Evolutionary conservation across 2,797 vertebrate genomes (phyloP).

Genomic region (Gymnoscopelus braueri): DNA sequence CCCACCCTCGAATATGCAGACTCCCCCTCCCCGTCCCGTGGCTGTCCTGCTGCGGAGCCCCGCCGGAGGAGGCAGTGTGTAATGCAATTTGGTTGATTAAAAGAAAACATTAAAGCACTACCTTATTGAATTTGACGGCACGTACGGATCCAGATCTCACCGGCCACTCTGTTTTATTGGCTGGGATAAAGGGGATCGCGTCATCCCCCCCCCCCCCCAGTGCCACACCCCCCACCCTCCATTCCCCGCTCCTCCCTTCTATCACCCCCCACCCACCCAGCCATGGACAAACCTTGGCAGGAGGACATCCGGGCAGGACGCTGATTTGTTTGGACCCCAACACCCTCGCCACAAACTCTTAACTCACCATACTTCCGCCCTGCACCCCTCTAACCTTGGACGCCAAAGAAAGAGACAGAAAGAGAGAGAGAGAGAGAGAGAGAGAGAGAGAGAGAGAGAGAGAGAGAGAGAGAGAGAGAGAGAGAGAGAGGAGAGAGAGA

Average conservation of each 20-base stretch:
- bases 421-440: neutral
- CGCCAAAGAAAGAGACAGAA: slow-evolving; percentile 28
- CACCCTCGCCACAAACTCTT: slow-evolving; percentile 13
- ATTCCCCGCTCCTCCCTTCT: neutral
- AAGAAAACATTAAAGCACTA: slow-evolving; percentile 89
- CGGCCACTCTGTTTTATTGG: slow-evolving; percentile 88
- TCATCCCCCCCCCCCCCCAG: slow-evolving; percentile 71
- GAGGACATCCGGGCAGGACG: slow-evolving; percentile 78
- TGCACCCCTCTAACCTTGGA: slow-evolving; percentile 76
- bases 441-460: slow-evolving; percentile 26
- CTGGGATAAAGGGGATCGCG: slow-evolving; percentile 84
- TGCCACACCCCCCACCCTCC: slow-evolving; percentile 48
- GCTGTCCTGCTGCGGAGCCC: slow-evolving; percentile 52
- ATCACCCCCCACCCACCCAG: slow-evolving; percentile 37
- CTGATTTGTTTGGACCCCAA: slow-evolving; percentile 76
- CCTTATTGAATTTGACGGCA: slow-evolving; percentile 90
- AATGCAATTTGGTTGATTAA: slow-evolving; percentile 92
- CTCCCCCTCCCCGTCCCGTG: slow-evolving; percentile 3
- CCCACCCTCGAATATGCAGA: neutral
- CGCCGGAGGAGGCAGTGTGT: slow-evolving; percentile 70
- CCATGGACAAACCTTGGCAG: slow-evolving; percentile 80
- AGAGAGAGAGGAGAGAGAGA: slow-evolving; percentile 25
- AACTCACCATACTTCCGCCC: slow-evolving; percentile 53
- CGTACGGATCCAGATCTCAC: slow-evolving; percentile 84
- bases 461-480: slow-evolving; percentile 42